Conservation (phyloP, 1,140 invertebrate genomes). For the Ctenoplectra terminalis region DNA sequence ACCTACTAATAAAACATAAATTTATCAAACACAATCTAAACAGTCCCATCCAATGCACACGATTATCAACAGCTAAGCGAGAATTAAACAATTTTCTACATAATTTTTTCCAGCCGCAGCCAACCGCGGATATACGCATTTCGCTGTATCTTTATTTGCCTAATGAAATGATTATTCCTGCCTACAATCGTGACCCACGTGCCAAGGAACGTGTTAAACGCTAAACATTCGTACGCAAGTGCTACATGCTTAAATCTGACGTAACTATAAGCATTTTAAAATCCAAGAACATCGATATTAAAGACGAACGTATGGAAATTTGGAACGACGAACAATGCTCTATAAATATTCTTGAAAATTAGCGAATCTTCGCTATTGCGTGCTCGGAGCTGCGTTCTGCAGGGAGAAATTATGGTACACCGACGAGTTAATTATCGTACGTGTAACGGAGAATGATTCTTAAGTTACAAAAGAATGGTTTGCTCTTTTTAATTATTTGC, state of each 20-base stretch:
- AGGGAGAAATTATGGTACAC: background rate
- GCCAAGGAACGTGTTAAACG: background rate
- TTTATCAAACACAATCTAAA: too few relatives aligned
- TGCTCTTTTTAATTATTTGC: background rate
- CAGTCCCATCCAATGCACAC: too few relatives aligned
- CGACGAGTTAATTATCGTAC: slow-evolving; percentile 9
- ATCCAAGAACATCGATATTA: background rate
- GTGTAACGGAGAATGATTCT: background rate
- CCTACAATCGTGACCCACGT: background rate
- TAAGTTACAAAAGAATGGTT: background rate
- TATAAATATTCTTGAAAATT: background rate
- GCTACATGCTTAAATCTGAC: too few relatives aligned
- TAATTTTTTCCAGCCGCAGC: too few relatives aligned
- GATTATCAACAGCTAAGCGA: too few relatives aligned
- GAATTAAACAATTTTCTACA: too few relatives aligned
- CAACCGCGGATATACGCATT: too few relatives aligned
- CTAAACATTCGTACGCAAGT: background rate
- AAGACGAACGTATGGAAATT: background rate
- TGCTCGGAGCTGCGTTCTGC: background rate
- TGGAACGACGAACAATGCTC: background rate
- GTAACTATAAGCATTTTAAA: background rate
- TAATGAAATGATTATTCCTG: background rate
- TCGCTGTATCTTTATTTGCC: background rate
- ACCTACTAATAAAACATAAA: too few relatives aligned
- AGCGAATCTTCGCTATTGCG: too few relatives aligned